Conservation (phyloP, 2,888 invertebrate genomes). For the Capitulum mitella region DNA sequence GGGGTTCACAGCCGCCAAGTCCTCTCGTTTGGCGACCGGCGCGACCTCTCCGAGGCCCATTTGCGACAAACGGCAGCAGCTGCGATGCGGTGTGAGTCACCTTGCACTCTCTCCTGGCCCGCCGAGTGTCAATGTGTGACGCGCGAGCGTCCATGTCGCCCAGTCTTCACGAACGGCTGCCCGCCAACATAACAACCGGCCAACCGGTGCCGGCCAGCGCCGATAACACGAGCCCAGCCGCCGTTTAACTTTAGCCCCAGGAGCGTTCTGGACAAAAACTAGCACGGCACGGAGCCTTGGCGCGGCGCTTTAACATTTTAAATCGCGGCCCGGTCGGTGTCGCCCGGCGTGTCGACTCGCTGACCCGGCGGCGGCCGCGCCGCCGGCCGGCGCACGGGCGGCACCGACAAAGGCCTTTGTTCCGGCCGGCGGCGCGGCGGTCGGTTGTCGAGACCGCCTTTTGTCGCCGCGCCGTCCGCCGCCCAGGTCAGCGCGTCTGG, state of each 20-base stretch:
- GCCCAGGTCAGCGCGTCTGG: not conserved
- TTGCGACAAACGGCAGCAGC: too few relatives aligned
- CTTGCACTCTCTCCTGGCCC: too few relatives aligned
- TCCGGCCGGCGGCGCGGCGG: not conserved
- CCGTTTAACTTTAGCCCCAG: not conserved
- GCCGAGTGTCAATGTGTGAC: too few relatives aligned
- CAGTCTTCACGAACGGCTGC: too few relatives aligned
- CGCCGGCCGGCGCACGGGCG: not conserved
- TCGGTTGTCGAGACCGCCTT: not conserved
- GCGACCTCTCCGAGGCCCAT: too few relatives aligned
- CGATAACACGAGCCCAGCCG: not conserved
- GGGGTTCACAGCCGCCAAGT: too few relatives aligned
- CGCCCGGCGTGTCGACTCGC: not conserved
- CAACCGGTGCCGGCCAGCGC: not conserved
- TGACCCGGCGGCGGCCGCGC: not conserved
- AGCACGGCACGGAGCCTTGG: not conserved
- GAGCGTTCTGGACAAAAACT: not conserved
- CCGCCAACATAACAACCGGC: slow-evolving; percentile 9
- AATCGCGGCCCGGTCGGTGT: not conserved
- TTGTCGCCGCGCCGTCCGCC: not conserved
- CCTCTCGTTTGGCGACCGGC: too few relatives aligned
- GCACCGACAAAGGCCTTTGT: not conserved
- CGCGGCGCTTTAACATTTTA: slow-evolving; percentile 1
- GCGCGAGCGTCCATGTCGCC: too few relatives aligned
- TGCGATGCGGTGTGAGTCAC: too few relatives aligned